These are phyloP conservation scores for Grallaria varia DNA, from an alignment of 2,113 vertebrate species.

Conservation along the genomic window DNA sequence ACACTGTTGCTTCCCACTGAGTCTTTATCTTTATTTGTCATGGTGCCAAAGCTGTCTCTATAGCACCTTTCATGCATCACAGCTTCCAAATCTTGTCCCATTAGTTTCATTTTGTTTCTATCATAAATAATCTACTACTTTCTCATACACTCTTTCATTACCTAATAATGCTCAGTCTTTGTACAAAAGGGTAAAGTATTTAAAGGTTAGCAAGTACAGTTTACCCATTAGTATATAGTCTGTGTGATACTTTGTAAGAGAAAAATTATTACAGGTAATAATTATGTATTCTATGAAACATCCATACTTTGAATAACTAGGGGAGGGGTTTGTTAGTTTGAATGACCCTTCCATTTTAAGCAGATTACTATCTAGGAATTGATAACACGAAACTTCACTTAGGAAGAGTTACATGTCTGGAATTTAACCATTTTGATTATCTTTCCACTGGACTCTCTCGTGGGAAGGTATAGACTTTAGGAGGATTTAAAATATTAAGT, in stretches of 20 bases:
- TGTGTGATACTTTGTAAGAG: constrained; percentile 58
- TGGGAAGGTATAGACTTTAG: not conserved
- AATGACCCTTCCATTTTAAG: not conserved
- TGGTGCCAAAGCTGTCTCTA: constrained; percentile 79
- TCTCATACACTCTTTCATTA: constrained; percentile 82
- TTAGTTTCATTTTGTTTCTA: constrained; percentile 86
- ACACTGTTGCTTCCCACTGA: constrained; percentile 86
- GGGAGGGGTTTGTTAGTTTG: not conserved
- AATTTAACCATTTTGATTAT: not conserved
- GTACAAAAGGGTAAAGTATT: constrained; percentile 73
- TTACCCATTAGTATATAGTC: constrained; percentile 74
- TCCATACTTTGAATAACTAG: not conserved
- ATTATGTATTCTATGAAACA: not conserved
- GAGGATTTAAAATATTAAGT: not conserved
- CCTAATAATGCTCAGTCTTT: constrained; percentile 76
- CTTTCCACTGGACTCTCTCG: not conserved
- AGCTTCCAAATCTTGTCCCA: constrained; percentile 83
- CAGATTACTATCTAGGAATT: not conserved
- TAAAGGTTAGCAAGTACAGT: constrained; percentile 78
- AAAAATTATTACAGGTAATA: constrained; percentile 61
- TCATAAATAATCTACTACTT: constrained; percentile 83
- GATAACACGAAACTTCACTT: not conserved
- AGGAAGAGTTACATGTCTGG: not conserved
- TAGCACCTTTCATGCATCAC: constrained; percentile 85
- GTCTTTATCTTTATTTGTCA: constrained; percentile 84